These are phyloP conservation scores for Chiloscyllium plagiosum DNA, from an alignment of 2,113 vertebrate genomes.

Conservation along the genomic window DNA sequence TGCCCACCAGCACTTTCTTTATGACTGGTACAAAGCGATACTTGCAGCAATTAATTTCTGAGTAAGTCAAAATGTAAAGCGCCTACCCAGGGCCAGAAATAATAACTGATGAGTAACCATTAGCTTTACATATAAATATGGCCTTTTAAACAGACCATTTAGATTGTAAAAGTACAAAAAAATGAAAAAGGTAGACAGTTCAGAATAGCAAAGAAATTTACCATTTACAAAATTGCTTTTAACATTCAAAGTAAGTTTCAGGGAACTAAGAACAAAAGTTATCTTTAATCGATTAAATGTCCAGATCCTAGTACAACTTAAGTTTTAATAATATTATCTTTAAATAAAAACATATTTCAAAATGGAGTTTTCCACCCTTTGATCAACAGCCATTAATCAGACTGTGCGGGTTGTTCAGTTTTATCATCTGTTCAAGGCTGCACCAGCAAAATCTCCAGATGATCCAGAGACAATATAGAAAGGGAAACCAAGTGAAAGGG, in stretches of 20 bases:
- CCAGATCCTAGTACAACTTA: background rate
- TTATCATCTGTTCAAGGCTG: background rate
- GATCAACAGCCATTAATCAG: background rate
- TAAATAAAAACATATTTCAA: background rate
- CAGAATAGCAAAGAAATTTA: background rate
- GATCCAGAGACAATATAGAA: background rate
- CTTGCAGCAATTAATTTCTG: background rate
- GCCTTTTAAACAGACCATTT: background rate
- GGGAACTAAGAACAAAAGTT: background rate
- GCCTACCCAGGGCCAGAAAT: background rate
- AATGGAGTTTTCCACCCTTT: background rate
- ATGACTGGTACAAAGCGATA: background rate
- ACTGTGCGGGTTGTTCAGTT: background rate
- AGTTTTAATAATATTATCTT: background rate
- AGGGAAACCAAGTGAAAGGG: background rate
- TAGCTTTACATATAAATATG: background rate
- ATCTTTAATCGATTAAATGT: background rate
- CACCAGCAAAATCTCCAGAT: background rate
- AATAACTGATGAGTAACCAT: background rate
- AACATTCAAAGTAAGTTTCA: background rate
- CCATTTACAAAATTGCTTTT: background rate
- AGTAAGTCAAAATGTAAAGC: background rate
- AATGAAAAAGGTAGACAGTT: background rate
- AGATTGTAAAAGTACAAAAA: background rate
- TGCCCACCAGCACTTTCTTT: background rate